A percentile compares a stretch with the other conserved stretches of the same genome.
Evolutionary conservation across 2,888 invertebrate species (phyloP).

Genomic region (Polydrusus cervinus): DNA sequence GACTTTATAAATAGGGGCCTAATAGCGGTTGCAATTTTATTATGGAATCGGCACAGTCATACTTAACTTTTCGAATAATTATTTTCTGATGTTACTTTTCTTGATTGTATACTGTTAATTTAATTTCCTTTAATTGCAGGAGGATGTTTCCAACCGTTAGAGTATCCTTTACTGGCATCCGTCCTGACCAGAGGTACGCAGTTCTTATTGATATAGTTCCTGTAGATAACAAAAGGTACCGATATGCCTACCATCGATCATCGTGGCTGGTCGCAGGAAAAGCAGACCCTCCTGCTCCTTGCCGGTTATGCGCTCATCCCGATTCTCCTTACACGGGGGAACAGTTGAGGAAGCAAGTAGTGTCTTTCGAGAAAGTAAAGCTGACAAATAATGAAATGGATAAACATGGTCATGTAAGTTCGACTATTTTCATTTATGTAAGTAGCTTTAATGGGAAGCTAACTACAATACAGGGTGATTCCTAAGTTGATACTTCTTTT

Average conservation of each 20-base stretch:
- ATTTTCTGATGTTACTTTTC: background rate
- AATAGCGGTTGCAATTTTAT: background rate
- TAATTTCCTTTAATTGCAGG: conserved; percentile 74
- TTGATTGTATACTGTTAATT: conserved; percentile 23
- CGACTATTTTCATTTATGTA: background rate
- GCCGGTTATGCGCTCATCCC: conserved; percentile 95
- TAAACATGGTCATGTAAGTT: conserved; percentile 92
- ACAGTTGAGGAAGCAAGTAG: conserved; percentile 95
- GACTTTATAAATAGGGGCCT: no score
- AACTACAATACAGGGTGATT: no score
- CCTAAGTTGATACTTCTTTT: no score
- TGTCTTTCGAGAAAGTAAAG: conserved; percentile 98
- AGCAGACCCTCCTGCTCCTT: conserved; percentile 96
- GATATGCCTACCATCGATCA: conserved; percentile 98
- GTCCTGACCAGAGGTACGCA: conserved; percentile 89
- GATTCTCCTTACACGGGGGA: conserved; percentile 97
- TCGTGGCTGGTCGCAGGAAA: conserved; percentile 99
- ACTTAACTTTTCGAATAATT: no score
- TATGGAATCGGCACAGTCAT: no score
- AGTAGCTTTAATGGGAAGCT: no score
- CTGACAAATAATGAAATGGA: conserved; percentile 99
- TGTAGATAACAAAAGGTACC: conserved; percentile 96
- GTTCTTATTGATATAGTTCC: conserved; percentile 97
- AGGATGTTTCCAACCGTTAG: conserved; percentile 99
- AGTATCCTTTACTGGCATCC: conserved; percentile 91